Conservation (phyloP, 2,113 vertebrate genomes). For the Mirza zaza region DNA sequence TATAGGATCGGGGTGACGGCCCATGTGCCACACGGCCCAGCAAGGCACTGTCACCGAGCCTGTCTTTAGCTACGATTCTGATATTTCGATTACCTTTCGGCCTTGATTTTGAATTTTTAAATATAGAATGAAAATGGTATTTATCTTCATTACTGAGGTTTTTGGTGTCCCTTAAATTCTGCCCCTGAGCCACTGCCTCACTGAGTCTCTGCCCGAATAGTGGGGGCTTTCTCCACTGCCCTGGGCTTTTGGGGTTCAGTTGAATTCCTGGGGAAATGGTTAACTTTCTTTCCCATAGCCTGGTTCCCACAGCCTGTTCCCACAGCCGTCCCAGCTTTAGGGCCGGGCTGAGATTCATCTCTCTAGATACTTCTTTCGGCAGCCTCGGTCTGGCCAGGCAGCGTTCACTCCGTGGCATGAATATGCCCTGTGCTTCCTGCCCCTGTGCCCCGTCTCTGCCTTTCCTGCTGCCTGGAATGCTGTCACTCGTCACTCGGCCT, state of each 20-base stretch:
- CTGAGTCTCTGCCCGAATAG: neutral
- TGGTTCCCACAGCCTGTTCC: too few relatives aligned
- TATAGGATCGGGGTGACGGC: neutral
- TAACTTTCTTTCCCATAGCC: neutral
- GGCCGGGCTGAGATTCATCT: neutral
- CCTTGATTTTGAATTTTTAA: neutral
- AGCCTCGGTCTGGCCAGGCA: neutral
- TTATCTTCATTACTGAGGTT: neutral
- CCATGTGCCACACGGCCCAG: neutral
- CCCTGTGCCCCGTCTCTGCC: neutral
- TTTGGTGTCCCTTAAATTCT: neutral
- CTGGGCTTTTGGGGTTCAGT: neutral
- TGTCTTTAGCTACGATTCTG: neutral
- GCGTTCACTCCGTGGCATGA: rapidly evolving
- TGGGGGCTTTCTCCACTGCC: too few relatives aligned
- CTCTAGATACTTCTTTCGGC: neutral
- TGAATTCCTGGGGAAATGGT: neutral
- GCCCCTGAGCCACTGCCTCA: neutral
- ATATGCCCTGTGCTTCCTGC: rapidly evolving
- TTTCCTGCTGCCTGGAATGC: neutral
- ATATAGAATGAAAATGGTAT: neutral
- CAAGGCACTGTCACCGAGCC: neutral
- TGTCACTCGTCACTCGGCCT: neutral
- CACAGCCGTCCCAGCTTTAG: neutral
- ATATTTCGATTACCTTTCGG: neutral